phyloP scores from a whole-genome alignment of 2,113 vertebrate species.

The Aramus guarauna region DNA sequence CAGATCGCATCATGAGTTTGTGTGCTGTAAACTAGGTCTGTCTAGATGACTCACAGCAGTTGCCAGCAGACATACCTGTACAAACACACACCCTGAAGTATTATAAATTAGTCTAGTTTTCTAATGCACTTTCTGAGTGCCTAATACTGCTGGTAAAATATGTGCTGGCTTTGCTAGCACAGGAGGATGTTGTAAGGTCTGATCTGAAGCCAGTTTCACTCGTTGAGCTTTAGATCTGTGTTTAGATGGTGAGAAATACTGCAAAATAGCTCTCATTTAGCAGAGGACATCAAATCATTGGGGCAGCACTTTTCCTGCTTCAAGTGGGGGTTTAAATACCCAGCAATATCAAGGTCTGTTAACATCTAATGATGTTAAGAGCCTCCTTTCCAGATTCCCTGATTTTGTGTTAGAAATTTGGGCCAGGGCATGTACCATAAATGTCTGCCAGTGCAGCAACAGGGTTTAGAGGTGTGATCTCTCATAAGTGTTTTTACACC shows the following conservation, averaged over 20 bases:
- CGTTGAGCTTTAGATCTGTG: neutral
- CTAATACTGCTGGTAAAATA: neutral
- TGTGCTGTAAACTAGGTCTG: neutral
- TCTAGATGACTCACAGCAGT: neutral
- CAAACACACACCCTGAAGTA: neutral
- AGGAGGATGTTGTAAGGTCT: neutral
- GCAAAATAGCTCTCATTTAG: neutral
- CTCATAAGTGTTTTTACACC: neutral
- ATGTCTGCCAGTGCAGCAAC: neutral
- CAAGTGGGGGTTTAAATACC: neutral
- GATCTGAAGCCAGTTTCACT: neutral
- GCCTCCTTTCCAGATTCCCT: neutral
- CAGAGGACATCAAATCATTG: neutral
- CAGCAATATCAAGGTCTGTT: neutral
- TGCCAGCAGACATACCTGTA: constrained; percentile 30
- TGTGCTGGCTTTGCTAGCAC: neutral
- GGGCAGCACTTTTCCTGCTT: neutral
- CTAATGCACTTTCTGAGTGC: neutral
- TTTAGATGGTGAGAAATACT: neutral
- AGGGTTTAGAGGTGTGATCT: neutral
- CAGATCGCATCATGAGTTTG: neutral
- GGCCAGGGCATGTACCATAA: neutral
- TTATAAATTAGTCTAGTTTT: constrained; percentile 4
- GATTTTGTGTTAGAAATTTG: neutral
- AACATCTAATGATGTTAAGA: fast-evolving